These are phyloP conservation scores for Drosophila murphyi DNA, from an alignment of 1,140 invertebrate genomes.

Conservation along the genomic window DNA sequence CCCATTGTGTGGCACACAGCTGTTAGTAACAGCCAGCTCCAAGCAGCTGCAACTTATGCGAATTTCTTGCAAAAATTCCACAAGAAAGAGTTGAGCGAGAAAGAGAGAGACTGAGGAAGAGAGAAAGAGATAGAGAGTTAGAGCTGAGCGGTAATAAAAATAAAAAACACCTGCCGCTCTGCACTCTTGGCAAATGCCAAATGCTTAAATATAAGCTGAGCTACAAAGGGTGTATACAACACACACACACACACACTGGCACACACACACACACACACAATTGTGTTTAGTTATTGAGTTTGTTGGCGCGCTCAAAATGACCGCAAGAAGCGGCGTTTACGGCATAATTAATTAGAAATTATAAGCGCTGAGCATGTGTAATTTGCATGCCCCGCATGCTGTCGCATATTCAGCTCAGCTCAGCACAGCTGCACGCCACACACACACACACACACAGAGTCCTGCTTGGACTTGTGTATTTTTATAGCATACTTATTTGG, in stretches of 20 bases:
- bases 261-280: background rate
- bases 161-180: slow-evolving; percentile 68
- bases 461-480: background rate
- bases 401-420: background rate
- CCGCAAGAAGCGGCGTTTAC: slow-evolving; percentile 56
- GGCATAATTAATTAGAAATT: slow-evolving; percentile 78
- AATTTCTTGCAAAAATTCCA: slow-evolving; percentile 66
- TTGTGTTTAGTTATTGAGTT: slow-evolving; percentile 40
- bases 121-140: background rate
- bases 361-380: slow-evolving; percentile 58
- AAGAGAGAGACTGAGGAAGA: no score
- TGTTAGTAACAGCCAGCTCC: background rate
- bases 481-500: slow-evolving; percentile 35
- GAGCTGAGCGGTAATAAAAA: slow-evolving; percentile 62
- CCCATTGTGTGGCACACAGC: slow-evolving; percentile 33
- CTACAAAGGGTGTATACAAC: background rate
- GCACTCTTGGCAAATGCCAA: slow-evolving; percentile 34
- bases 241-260: background rate
- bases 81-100: slow-evolving; percentile 33
- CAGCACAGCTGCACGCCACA: slow-evolving; percentile 12
- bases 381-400: slow-evolving; percentile 51
- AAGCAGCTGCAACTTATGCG: slow-evolving; percentile 75
- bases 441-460: background rate
- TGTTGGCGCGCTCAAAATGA: slow-evolving; percentile 18
- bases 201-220: slow-evolving; percentile 41